phyloP scores from a whole-genome alignment of 2,797 vertebrate species.

The Phataginus tetradactyla region DNA sequence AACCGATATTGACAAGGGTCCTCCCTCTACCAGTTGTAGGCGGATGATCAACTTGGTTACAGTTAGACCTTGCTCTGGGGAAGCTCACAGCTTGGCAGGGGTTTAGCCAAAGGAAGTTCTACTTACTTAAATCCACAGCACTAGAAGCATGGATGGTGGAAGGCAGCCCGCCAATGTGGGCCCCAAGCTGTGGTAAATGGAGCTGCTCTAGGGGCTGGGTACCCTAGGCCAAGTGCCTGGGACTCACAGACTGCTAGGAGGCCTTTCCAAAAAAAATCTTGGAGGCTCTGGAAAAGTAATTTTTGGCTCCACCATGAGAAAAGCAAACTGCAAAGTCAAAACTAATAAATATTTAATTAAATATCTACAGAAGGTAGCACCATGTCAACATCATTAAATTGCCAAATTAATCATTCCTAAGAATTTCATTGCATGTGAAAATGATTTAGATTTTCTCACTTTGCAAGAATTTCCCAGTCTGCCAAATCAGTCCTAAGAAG shows the following conservation, averaged over 20 bases:
- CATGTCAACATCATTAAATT: constrained; percentile 63
- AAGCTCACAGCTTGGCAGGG: neutral
- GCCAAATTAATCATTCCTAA: constrained; percentile 61
- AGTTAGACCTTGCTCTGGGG: fast-evolving
- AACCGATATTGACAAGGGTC: neutral
- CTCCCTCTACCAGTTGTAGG: fast-evolving
- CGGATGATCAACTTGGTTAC: neutral
- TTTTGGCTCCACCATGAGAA: constrained; percentile 57
- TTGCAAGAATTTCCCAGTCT: constrained; percentile 63
- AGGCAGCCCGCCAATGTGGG: neutral
- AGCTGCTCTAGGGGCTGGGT: neutral
- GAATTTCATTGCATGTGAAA: constrained; percentile 62
- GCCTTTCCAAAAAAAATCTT: constrained; percentile 63
- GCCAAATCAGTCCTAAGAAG: constrained; percentile 25
- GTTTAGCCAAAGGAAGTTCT: neutral
- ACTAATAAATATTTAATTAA: constrained; percentile 72
- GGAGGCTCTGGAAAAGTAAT: constrained; percentile 15
- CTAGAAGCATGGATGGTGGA: neutral
- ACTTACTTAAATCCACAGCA: neutral
- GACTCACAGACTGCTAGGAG: neutral
- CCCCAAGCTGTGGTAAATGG: neutral
- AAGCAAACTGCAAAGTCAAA: constrained; percentile 65
- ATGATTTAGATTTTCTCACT: constrained; percentile 66
- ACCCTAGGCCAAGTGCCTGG: neutral
- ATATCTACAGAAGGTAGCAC: constrained; percentile 63